Percentiles rank a stretch among this genome's conserved stretches.
Conservation (phyloP, 2,888 invertebrate species). For the Diaprepes abbreviatus region DNA sequence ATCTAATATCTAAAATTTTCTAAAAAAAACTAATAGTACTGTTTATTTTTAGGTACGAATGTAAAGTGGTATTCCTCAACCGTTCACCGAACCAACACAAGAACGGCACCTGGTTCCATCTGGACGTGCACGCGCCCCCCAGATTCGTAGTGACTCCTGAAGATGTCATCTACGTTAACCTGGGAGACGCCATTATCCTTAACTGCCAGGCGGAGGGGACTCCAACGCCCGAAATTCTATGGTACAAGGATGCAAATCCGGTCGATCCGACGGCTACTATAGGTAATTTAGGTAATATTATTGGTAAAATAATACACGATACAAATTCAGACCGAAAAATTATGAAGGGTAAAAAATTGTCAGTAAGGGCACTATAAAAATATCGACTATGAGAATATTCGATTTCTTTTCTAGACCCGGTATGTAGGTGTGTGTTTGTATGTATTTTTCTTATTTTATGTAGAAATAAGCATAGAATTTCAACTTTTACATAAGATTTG, state of each 20-base stretch:
- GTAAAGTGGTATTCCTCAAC: slow-evolving; percentile 92
- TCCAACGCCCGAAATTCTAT: slow-evolving; percentile 94
- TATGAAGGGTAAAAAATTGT: too few relatives aligned
- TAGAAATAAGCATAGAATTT: too few relatives aligned
- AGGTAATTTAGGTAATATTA: slow-evolving; percentile 60
- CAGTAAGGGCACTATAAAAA: too few relatives aligned
- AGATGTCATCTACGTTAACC: slow-evolving; percentile 96
- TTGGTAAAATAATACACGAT: too few relatives aligned
- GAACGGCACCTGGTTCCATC: slow-evolving; percentile 98
- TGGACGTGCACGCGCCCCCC: slow-evolving; percentile 97
- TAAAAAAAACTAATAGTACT: too few relatives aligned
- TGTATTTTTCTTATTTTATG: too few relatives aligned
- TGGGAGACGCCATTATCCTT: slow-evolving; percentile 95
- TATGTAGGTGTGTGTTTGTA: too few relatives aligned
- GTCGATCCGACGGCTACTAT: slow-evolving; percentile 90
- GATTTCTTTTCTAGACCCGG: too few relatives aligned
- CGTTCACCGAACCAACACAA: slow-evolving; percentile 92
- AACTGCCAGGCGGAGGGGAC: slow-evolving; percentile 97
- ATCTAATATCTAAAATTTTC: too few relatives aligned
- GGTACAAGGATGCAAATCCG: slow-evolving; percentile 95
- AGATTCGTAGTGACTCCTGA: slow-evolving; percentile 95
- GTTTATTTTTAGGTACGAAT: slow-evolving; percentile 64
- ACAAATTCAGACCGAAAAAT: too few relatives aligned
- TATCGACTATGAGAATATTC: too few relatives aligned
- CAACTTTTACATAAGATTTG: too few relatives aligned